These are phyloP conservation scores for Romanogobio albipinnatus DNA, from an alignment of 2,113 vertebrate species.

Conservation along the genomic window DNA sequence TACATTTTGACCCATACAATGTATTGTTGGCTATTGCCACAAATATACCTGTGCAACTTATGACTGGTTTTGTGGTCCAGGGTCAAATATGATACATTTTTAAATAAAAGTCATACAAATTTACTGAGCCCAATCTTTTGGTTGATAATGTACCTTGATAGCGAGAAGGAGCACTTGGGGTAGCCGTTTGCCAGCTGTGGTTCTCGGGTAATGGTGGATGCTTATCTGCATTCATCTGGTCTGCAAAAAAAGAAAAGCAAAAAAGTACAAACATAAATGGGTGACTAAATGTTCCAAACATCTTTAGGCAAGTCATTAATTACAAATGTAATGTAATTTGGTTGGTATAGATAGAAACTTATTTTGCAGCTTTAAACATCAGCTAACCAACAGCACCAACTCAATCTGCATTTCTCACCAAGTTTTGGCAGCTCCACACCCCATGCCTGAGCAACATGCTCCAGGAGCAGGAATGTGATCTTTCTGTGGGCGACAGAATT, in stretches of 20 bases:
- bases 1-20: too few species aligned
- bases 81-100: too few species aligned
- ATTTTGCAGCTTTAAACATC: not conserved
- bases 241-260: not conserved
- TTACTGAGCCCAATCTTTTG: not conserved
- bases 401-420: conserved; percentile 41
- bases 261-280: not conserved
- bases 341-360: not conserved
- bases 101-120: not conserved
- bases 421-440: conserved; percentile 69
- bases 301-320: not conserved
- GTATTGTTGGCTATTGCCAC: too few species aligned
- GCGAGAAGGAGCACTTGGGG: not conserved
- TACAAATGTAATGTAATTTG: not conserved
- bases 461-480: conserved; percentile 79
- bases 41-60: too few species aligned
- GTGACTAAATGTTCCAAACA: not conserved
- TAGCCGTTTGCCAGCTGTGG: not conserved
- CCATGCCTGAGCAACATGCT: conserved; percentile 82
- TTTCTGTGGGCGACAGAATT: conserved; percentile 81
- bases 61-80: too few species aligned
- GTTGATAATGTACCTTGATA: not conserved
- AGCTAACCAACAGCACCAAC: not conserved
- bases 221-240: not conserved
- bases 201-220: not conserved